A percentile compares a stretch with the other conserved stretches of the same genome.
phyloP scores from a whole-genome alignment of 2,888 invertebrate genomes.

The Chaitophorus viminalis region DNA sequence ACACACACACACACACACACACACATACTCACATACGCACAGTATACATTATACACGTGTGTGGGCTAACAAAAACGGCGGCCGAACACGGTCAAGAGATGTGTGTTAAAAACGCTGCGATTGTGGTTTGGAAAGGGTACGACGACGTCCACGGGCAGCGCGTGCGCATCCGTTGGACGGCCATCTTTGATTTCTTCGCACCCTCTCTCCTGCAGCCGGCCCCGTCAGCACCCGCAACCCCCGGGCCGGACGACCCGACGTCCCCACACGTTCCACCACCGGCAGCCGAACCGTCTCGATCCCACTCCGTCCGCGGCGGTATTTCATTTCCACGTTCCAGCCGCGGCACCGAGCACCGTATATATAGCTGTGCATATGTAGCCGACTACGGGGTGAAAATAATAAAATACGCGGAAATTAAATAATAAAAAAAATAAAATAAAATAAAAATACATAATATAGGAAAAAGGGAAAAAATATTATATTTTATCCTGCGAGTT shows the following conservation, averaged over 20 bases:
- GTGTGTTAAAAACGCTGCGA: slow-evolving; percentile 42
- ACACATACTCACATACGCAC: no score
- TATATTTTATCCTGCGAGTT: slow-evolving; percentile 40
- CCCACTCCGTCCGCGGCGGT: slow-evolving; percentile 1
- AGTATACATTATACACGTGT: neutral
- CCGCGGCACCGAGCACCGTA: no score
- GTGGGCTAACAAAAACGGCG: neutral
- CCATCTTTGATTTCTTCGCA: slow-evolving; percentile 54
- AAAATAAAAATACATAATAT: neutral
- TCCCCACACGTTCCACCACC: neutral
- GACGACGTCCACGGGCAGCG: neutral
- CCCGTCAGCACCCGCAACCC: neutral
- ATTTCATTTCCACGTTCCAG: slow-evolving; percentile 16
- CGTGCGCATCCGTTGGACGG: slow-evolving; percentile 35
- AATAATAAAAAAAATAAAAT: slow-evolving; percentile 3
- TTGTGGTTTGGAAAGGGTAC: slow-evolving; percentile 32
- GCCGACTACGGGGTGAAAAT: neutral
- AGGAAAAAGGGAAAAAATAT: slow-evolving; percentile 23
- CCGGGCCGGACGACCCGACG: neutral
- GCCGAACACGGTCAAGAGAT: neutral
- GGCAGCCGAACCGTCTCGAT: slow-evolving; percentile 1
- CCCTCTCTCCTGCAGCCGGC: slow-evolving; percentile 13
- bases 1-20: neutral
- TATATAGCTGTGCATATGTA: neutral
- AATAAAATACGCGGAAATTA: slow-evolving; percentile 1